phyloP scores from a whole-genome alignment of 1,140 invertebrate species.

The Yoshiicerus persimilis region DNA sequence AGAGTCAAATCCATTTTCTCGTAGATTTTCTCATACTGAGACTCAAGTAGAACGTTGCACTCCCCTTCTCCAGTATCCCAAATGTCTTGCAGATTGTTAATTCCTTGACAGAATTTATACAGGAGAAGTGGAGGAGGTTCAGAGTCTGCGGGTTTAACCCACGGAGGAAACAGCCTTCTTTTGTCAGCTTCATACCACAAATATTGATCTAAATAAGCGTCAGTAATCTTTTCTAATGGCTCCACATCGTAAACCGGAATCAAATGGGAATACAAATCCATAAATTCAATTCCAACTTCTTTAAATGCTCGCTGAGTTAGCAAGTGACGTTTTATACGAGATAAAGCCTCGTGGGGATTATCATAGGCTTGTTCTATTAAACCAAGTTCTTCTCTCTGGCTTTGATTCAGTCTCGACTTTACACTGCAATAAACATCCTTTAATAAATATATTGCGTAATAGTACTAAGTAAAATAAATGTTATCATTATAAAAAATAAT shows the following conservation, averaged over 20 bases:
- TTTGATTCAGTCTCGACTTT: slow-evolving; percentile 97
- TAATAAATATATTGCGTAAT: not conserved
- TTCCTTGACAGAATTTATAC: slow-evolving; percentile 99
- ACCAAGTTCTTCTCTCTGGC: slow-evolving; percentile 96
- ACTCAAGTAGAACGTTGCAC: slow-evolving; percentile 97
- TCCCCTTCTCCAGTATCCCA: slow-evolving; percentile 99
- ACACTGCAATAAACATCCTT: slow-evolving; percentile 67
- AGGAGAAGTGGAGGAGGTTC: slow-evolving; percentile 96
- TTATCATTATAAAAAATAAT: not conserved
- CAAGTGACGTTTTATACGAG: slow-evolving; percentile 98
- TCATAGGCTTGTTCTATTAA: slow-evolving; percentile 99
- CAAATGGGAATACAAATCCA: slow-evolving; percentile 98
- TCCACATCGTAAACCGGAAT: slow-evolving; percentile 99
- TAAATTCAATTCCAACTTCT: slow-evolving; percentile 99
- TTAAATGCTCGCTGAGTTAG: slow-evolving; percentile 97
- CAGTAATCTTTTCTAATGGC: slow-evolving; percentile 98
- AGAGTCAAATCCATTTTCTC: slow-evolving; percentile 99
- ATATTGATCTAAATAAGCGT: slow-evolving; percentile 99
- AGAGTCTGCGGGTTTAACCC: slow-evolving; percentile 98
- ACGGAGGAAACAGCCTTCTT: slow-evolving; percentile 91
- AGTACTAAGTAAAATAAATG: too few species aligned
- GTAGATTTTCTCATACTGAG: slow-evolving; percentile 96
- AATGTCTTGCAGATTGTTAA: slow-evolving; percentile 96
- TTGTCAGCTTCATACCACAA: slow-evolving; percentile 99
- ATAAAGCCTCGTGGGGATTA: slow-evolving; percentile 98